Conservation (phyloP, 2,888 invertebrate species). For the Parnassius mnemosyne region DNA sequence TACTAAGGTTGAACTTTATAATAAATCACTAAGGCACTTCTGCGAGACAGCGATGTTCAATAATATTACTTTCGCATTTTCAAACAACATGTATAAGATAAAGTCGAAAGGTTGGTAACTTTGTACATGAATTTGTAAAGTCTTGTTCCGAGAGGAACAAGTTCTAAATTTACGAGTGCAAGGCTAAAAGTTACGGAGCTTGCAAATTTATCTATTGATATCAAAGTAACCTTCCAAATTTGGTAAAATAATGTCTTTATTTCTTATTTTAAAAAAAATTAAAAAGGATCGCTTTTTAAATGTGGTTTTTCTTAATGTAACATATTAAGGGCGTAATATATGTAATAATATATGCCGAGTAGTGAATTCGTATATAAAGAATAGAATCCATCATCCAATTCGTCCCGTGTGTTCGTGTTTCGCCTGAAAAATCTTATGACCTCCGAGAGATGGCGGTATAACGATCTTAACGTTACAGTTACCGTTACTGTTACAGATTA, state of each 20-base stretch:
- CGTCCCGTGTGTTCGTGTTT: no score
- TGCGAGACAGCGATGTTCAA: constrained; percentile 9
- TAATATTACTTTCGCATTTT: constrained; percentile 20
- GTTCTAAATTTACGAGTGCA: constrained; percentile 47
- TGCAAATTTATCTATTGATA: constrained; percentile 27
- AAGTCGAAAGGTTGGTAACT: constrained; percentile 30
- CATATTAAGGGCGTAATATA: no score
- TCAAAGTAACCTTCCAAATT: constrained; percentile 12
- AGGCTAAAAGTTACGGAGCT: constrained; percentile 21
- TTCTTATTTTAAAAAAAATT: background rate
- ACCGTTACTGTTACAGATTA: no score
- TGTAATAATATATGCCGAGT: no score
- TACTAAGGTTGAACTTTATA: background rate
- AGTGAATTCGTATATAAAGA: no score
- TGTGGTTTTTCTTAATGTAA: background rate
- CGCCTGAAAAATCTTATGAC: no score
- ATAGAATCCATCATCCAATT: no score
- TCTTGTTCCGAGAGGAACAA: constrained; percentile 35
- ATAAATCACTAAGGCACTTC: constrained; percentile 2
- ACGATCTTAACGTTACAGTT: no score
- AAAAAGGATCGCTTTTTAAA: background rate
- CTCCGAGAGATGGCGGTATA: no score
- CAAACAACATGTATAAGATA: constrained; percentile 25
- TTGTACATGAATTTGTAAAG: constrained; percentile 33
- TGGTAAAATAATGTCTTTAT: constrained; percentile 1